Evolutionary conservation across 1,140 invertebrate genomes (phyloP).

Genomic region (Choristoneura fumiferana): DNA sequence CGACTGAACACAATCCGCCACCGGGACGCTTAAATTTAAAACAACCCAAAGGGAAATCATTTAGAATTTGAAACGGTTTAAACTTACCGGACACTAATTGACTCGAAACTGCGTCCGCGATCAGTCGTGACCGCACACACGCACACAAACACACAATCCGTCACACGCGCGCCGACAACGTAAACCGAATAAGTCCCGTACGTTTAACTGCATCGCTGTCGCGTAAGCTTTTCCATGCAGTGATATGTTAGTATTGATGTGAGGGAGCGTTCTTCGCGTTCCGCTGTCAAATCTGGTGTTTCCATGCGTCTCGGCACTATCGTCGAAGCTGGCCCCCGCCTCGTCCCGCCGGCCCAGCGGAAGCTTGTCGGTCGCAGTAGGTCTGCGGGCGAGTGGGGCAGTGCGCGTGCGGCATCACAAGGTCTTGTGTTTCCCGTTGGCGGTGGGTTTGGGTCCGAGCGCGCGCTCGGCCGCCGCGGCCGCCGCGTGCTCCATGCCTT

Average conservation of each 20-base stretch:
- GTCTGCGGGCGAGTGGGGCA: neutral
- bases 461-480: conserved; percentile 83
- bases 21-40: neutral
- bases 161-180: neutral
- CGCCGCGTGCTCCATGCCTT: conserved; percentile 88
- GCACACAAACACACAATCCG: neutral
- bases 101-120: neutral
- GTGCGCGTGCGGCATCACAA: conserved; percentile 73
- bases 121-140: neutral
- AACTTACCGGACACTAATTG: too few species aligned
- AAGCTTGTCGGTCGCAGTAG: neutral
- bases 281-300: too few species aligned
- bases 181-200: too few species aligned
- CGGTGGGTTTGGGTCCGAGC: conserved; percentile 69
- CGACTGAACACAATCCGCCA: conserved; percentile 11
- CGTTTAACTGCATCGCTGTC: too few species aligned
- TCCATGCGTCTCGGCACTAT: neutral
- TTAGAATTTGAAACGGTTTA: too few species aligned
- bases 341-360: neutral
- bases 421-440: conserved; percentile 81
- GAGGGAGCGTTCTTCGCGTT: too few species aligned
- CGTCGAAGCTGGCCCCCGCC: neutral
- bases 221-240: too few species aligned
- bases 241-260: conserved; percentile 9
- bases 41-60: neutral